Base-by-base conservation (phyloP, 2,113 vertebrate species). In the Myrmecophaga tridactyla region DNA sequence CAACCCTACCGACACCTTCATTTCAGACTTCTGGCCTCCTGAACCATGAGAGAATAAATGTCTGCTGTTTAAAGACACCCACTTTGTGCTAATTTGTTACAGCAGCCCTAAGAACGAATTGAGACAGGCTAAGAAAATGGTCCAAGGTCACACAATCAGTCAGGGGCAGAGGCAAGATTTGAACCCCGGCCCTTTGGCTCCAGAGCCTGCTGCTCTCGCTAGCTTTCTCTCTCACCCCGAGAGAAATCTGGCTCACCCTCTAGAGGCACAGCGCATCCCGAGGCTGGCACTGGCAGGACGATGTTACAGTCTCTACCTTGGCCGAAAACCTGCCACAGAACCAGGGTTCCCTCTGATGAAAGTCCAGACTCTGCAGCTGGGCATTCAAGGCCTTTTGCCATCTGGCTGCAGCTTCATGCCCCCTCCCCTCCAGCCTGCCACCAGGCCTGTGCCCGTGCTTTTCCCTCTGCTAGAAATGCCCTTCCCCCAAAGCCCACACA, bases 291-390 rank as follows among this genome's bases (percentile, higher is more conserved):
- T 56, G 18, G 53, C 53, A 56, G 53, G 53, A 17, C 21, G 5
- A 0, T 6, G 10, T 29, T 12, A 62, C 14, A 15, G 0, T 31
- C 56, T 82, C 56, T 53, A 29, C n/a, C 14, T 29, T 4, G 8
- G 21, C 25, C 15, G 78, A 34, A 56, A 81, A 36, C n/a, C 78
- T 12, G 6, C 76, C 29, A 51, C 1, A 10, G 53, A 39, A 60
- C 78, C 23, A 58, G 25, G 25, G 14, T 20, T 62, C 56, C 41
- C 36, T 18, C 2, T 7, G 48, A 20, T n/a, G 31, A 21, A 51
- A 56, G 18, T 56, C 18, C 53, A 21, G 6, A 20, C 53, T 56
- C 53, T 20, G 20, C 18, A 6, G 53, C 48, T 13, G 75, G 75
- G 31, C 75, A 12, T 3, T n/a, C 46, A 6, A 56, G 18, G 48